Percentiles rank a stretch among this genome's conserved stretches.
phyloP scores from a whole-genome alignment of 2,797 vertebrate species.

The Labeo calbasu region DNA sequence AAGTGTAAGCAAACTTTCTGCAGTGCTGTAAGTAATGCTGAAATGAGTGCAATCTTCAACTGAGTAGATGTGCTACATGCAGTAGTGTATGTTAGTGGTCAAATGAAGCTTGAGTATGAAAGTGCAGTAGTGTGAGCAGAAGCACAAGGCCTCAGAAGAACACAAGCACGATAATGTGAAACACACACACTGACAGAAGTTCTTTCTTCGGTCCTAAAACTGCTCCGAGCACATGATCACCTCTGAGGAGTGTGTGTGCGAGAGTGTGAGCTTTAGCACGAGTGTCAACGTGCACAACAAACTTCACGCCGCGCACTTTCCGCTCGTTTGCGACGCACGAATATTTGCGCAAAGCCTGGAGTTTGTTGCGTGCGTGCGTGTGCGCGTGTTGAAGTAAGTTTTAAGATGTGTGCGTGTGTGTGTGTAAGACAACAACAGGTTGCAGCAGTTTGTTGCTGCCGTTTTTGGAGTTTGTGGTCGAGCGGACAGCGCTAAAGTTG shows the following conservation, averaged over 20 bases:
- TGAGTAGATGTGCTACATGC: background rate
- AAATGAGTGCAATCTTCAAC: too few relatives aligned
- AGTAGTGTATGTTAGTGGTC: background rate
- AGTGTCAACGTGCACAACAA: slow-evolving; percentile 21
- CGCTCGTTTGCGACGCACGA: background rate
- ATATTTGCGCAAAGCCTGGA: background rate
- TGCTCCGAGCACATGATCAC: slow-evolving; percentile 20
- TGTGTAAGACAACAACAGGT: slow-evolving; percentile 81
- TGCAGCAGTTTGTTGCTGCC: slow-evolving; percentile 64
- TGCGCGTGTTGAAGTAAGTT: slow-evolving; percentile 49
- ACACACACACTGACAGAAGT: slow-evolving; percentile 23
- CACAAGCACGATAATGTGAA: background rate
- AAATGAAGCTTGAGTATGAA: background rate
- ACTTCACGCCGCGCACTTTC: slow-evolving; percentile 11
- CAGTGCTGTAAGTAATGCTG: background rate
- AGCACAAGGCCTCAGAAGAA: background rate
- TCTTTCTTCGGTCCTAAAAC: background rate
- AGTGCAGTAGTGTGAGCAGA: background rate
- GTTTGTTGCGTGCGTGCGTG: slow-evolving; percentile 24
- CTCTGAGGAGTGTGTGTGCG: background rate
- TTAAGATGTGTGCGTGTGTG: slow-evolving; percentile 66
- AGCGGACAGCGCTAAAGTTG: slow-evolving; percentile 60
- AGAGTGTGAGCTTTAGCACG: background rate
- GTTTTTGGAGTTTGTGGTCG: slow-evolving; percentile 51
- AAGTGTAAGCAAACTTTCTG: too few relatives aligned